A percentile compares a stretch with the other conserved stretches of the same genome.
Evolutionary conservation across 2,113 vertebrate genomes (phyloP).

Genomic region (Rhizomys pruinosus): DNA sequence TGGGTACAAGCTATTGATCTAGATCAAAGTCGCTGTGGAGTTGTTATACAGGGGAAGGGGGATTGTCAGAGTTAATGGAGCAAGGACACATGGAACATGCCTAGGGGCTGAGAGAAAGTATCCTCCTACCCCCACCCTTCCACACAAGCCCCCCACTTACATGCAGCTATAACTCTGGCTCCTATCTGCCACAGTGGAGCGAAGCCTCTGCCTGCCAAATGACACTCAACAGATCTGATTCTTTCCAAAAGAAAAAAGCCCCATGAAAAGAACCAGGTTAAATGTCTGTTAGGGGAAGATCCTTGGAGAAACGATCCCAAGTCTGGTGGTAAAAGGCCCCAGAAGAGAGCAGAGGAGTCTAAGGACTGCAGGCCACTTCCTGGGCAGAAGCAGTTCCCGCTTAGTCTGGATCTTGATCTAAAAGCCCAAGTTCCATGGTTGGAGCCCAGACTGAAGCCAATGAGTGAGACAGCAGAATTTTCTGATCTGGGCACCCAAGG

Average conservation of each 20-base stretch:
- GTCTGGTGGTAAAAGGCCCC: neutral
- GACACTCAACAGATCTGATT: slow-evolving; percentile 4
- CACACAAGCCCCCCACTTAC: neutral
- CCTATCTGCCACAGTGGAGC: slow-evolving; percentile 37
- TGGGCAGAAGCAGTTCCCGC: neutral
- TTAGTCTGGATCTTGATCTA: neutral
- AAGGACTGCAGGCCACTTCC: neutral
- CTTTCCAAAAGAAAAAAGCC: slow-evolving; percentile 11
- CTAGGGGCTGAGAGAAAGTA: slow-evolving; percentile 47
- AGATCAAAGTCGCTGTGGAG: slow-evolving; percentile 64
- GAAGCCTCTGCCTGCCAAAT: slow-evolving; percentile 36
- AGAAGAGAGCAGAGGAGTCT: neutral
- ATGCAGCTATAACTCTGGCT: slow-evolving; percentile 60
- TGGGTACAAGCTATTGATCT: slow-evolving; percentile 65
- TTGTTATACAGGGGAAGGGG: neutral
- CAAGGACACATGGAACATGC: slow-evolving; percentile 73
- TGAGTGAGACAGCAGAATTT: neutral
- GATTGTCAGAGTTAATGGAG: slow-evolving; percentile 9
- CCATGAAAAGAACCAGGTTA: neutral
- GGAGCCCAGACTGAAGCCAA: neutral
- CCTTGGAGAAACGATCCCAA: neutral
- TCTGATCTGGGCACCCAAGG: slow-evolving; percentile 25
- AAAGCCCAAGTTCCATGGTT: slow-evolving; percentile 38
- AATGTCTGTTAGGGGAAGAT: neutral
- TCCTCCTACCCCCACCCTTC: neutral